Evolutionary conservation across 2,888 invertebrate species (phyloP), one percentile per base, ranked within the genome.

Genomic region (Volucella inanis): DNA sequence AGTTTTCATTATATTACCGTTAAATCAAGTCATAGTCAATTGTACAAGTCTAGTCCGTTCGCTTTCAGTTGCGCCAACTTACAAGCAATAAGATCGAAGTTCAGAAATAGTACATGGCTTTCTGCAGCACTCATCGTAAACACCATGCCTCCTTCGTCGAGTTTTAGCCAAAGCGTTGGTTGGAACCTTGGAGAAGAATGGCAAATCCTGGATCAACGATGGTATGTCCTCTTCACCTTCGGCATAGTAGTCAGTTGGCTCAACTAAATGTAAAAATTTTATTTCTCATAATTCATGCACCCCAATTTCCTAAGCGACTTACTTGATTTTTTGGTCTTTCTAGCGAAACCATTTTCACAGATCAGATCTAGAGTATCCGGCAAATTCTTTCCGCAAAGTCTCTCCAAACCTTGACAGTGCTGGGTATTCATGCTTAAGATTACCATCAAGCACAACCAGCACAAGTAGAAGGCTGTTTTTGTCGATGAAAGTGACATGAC

Each of bases 91-190:
- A 6, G 83, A 59, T 1, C 11, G 12, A 0, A 90, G 76, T 31
- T 90, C 90, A 0, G 8, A 15, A 4, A 55, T 64, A 39, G 87
- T 64, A 67, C 90, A 91, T 1, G 88, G 22, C 39, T 89, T 89
- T 3, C 31, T 31, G 76, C 90, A 91, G 49, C 90, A 91, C 41
- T 90, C 89, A 38, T 91, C 89, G 59, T 86, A 77, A 59, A 89
- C 76, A 4, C 89, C 89, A 14, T 87, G 74, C 1, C 90, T 89
- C 11, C 89, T 88, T 4, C 88, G 87, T 3, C 90, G 89, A 3
- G 88, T 88, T 22, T 89, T 86, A 15, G 89, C 57, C 81, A 89
- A 43, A 1, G 86, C 72, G 12, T 84, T 74, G 2, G 87, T 84
- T 8, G 87, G 84, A 10, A 88, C 64, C 2, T 75, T 70, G 0